Conservation (phyloP, 2,113 vertebrate genomes). For the Upupa epops region DNA sequence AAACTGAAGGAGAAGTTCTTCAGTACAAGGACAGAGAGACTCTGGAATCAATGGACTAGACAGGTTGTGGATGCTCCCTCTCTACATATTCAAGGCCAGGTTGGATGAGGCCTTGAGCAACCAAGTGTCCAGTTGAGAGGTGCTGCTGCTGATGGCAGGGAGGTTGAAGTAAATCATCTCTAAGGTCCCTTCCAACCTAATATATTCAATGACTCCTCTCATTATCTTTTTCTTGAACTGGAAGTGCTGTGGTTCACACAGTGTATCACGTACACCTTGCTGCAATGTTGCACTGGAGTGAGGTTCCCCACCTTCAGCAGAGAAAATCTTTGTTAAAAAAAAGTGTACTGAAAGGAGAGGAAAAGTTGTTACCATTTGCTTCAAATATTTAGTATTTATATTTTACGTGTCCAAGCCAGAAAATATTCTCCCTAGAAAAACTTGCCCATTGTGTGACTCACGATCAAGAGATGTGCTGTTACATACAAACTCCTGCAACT, state of each 20-base stretch:
- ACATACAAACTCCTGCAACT: neutral
- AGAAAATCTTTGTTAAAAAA: neutral
- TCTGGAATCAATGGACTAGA: too few species aligned
- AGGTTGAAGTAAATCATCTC: too few species aligned
- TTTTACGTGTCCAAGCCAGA: too few species aligned
- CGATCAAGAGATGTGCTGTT: neutral
- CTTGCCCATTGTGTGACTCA: neutral
- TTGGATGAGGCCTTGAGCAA: too few species aligned
- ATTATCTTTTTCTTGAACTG: neutral
- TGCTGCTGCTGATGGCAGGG: too few species aligned
- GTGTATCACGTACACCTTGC: neutral
- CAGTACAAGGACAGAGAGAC: too few species aligned
- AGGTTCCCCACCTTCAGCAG: neutral
- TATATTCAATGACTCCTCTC: too few species aligned
- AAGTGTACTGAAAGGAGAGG: neutral
- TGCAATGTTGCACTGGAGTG: neutral
- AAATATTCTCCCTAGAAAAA: neutral
- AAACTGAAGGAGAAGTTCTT: too few species aligned
- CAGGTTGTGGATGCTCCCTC: too few species aligned
- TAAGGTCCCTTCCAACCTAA: too few species aligned
- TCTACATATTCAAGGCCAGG: too few species aligned
- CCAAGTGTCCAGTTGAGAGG: too few species aligned
- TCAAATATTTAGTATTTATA: neutral
- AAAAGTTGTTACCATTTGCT: neutral
- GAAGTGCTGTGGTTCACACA: neutral